Percentiles rank a stretch among this genome's conserved stretches.
phyloP scores from a whole-genome alignment of 2,797 vertebrate genomes.

The Galagoides demidoff region DNA sequence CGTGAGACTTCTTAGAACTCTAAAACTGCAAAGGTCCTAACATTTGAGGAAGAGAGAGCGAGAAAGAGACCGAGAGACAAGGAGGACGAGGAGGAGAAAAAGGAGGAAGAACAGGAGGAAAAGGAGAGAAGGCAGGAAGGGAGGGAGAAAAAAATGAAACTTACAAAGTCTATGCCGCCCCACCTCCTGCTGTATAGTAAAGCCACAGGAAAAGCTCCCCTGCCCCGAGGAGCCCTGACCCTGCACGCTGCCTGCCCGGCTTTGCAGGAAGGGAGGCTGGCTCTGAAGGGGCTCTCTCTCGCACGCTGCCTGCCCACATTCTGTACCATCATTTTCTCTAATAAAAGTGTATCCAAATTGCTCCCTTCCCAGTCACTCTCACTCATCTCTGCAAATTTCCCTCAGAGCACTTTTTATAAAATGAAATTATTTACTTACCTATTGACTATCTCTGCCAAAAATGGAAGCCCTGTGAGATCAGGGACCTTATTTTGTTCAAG shows the following conservation, averaged over 20 bases:
- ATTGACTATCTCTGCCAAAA: background rate
- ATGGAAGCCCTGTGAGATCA: background rate
- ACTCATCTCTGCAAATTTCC: background rate
- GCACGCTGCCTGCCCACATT: fast-evolving
- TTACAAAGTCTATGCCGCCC: background rate
- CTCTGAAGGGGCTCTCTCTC: background rate
- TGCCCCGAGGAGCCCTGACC: background rate
- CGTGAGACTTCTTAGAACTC: no score
- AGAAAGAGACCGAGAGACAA: no score
- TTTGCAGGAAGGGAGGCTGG: no score
- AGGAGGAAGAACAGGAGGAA: no score
- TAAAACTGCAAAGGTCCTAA: no score
- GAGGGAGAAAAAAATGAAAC: no score
- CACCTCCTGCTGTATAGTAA: background rate
- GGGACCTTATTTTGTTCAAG: background rate
- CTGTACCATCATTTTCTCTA: background rate
- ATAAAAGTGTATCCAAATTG: background rate
- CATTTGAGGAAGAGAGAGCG: no score
- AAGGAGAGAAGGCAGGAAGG: no score
- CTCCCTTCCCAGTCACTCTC: background rate
- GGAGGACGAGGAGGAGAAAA: no score
- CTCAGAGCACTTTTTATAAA: background rate
- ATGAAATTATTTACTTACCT: background rate
- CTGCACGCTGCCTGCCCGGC: background rate
- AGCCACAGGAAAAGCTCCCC: background rate